A percentile compares a stretch with the other conserved stretches of the same genome.
phyloP scores from a whole-genome alignment of 2,113 vertebrate genomes.

The Columba janthina region DNA sequence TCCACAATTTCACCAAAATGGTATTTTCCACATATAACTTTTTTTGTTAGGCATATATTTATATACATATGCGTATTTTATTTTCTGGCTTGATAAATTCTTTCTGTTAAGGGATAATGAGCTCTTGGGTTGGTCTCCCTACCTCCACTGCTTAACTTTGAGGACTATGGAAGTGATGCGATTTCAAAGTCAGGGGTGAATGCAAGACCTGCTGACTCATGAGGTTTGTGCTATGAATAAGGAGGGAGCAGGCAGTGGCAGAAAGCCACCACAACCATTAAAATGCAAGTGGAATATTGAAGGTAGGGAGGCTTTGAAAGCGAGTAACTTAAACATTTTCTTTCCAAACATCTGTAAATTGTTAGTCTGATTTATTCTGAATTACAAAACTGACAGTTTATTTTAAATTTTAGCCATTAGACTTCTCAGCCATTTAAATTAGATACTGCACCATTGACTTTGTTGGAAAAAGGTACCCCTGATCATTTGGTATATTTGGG shows the following conservation, averaged over 20 bases:
- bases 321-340: slow-evolving; percentile 64
- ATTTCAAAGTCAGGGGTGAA: background rate
- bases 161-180: background rate
- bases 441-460: background rate
- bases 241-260: background rate
- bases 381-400: slow-evolving; percentile 74
- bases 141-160: background rate
- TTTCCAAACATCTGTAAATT: slow-evolving; percentile 80
- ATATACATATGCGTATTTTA: background rate
- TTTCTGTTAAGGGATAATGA: background rate
- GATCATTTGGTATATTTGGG: slow-evolving; percentile 41
- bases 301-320: slow-evolving; percentile 65
- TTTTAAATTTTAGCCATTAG: slow-evolving; percentile 75
- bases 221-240: background rate
- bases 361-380: slow-evolving; percentile 79
- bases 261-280: slow-evolving; percentile 27
- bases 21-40: background rate
- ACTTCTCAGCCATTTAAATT: slow-evolving; percentile 61
- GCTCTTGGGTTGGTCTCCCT: background rate
- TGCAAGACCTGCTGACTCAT: background rate
- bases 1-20: background rate
- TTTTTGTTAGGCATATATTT: background rate
- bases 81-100: background rate
- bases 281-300: slow-evolving; percentile 42
- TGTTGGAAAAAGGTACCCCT: slow-evolving; percentile 20